Evolutionary conservation across 2,888 invertebrate species (phyloP), one percentile per base, ranked within the genome.

Genomic region (Pedicia rivosa): DNA sequence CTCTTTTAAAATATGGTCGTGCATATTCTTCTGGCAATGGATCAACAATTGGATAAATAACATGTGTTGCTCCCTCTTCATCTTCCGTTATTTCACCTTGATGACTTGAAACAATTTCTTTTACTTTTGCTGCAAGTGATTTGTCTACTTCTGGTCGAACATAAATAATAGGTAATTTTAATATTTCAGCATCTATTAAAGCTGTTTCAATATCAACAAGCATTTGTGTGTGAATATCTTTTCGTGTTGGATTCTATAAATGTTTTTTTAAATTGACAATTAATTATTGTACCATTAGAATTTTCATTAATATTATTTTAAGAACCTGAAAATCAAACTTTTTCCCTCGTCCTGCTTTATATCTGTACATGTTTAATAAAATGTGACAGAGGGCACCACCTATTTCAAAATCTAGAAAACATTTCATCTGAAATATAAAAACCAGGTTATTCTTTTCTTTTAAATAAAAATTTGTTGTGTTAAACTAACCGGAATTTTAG

Each of bases 351-450:
- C 95, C 95, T 61, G 78, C 81, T 64, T 92, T 91, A 67, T 88
- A 94, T 55, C 87, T 86, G 70, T 83, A 95, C 58, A 90, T 91
- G 46, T 91, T 82, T 48, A 84, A 78, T 47, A 97, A 73, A 56
- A 94, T 86, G 50, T 90, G 86, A 66, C 92, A 94, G 41, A 95
- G 68, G 20, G 87, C 80, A 33, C 94, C 94, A 45, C 87, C 84
- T 14, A 88, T 75, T 62, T 92, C 92, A 63, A 94, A 90, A 64
- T 97, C 95, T 66, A 92, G 69, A 63, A 95, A 95, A 59, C 79
- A 88, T 64, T 82, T 82, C 74, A 90, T 84, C 90, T 92, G 64
- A 19, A 67, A 67, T 37, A 37, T 2, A 42, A 44, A 40, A 16
- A 9, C 10, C 24, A n/a, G n/a, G n/a, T n/a, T n/a, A n/a, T n/a